Evolutionary conservation across 2,797 vertebrate genomes (phyloP), one percentile per base, ranked within the genome.

Genomic region (Lophotriccus pileatus): DNA sequence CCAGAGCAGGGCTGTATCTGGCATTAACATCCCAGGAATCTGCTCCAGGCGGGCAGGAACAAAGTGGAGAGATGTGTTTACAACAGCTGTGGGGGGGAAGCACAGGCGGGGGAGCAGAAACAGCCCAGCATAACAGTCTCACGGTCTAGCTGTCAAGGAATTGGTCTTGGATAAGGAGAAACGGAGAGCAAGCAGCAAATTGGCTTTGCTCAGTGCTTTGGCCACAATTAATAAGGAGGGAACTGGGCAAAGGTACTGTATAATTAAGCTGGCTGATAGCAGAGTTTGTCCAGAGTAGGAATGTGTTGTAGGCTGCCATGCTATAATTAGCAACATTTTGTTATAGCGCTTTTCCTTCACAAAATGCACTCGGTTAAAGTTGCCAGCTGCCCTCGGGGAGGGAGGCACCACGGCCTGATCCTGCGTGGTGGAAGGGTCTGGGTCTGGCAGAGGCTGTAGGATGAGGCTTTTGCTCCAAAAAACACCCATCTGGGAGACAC

Each of bases 361-460:
- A 52, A 84, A 89, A 88, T 14, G 50, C 36, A 25, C 66, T 84
- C 2, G 3, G 68, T 14, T 87, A 5, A 53, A 90, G 89, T 6
- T 77, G 78, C 64, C 84, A 64, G 74, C 52, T 82, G 14, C 52
- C 67, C 56, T 47, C 1, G 0, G 75, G 63, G 64, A 49, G 22
- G 34, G 69, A 77, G 81, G 73, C 16, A 20, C 68, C n/a, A 8
- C 0, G 2, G 21, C 87, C 88, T 30, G 23, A 14, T 20, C 32
- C 89, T 22, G 47, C 0, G 0, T 1, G 21, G 9, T 20, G 37
- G 58, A 43, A 30, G 3, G 1, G 9, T 9, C 20, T 1, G 6
- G 69, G 50, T 37, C 86, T 60, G 44, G 24, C 75, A 46, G n/a
- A 16, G 21, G 50, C 50, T 11, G 4, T 52, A 52, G 67, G 56